Conservation (phyloP, 1,140 invertebrate genomes). For the Zelostemma sp. region DNA sequence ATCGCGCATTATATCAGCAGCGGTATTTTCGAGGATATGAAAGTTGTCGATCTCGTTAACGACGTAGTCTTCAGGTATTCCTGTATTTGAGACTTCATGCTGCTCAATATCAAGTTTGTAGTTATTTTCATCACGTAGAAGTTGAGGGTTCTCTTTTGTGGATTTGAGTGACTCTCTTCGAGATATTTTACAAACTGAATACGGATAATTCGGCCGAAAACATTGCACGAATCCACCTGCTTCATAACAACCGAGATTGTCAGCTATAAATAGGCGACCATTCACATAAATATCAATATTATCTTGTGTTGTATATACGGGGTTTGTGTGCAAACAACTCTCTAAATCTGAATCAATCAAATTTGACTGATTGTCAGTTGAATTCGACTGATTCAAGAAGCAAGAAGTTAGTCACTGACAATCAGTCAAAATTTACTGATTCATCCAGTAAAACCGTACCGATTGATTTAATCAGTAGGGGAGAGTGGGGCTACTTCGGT, state of each 20-base stretch:
- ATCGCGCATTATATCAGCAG: constrained; percentile 30
- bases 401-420: no score
- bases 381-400: no score
- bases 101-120: constrained; percentile 17
- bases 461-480: no score
- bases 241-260: constrained; percentile 26
- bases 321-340: neutral
- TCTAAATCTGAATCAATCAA: no score
- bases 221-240: constrained; percentile 22
- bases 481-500: no score
- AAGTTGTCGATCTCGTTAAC: constrained; percentile 29
- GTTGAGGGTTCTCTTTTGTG: constrained; percentile 2
- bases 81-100: constrained; percentile 21
- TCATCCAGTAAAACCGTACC: no score
- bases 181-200: constrained; percentile 19
- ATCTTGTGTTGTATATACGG: constrained; percentile 4
- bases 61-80: constrained; percentile 20
- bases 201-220: constrained; percentile 23
- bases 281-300: constrained; percentile 6
- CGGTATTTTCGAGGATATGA: constrained; percentile 17
- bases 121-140: constrained; percentile 17
- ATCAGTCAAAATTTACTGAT: no score
- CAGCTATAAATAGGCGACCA: constrained; percentile 14
- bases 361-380: no score
- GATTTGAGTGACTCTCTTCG: constrained; percentile 5